A percentile compares a stretch with the other conserved stretches of the same genome.
phyloP scores from a whole-genome alignment of 2,113 vertebrate genomes.

The Eira barbara region DNA sequence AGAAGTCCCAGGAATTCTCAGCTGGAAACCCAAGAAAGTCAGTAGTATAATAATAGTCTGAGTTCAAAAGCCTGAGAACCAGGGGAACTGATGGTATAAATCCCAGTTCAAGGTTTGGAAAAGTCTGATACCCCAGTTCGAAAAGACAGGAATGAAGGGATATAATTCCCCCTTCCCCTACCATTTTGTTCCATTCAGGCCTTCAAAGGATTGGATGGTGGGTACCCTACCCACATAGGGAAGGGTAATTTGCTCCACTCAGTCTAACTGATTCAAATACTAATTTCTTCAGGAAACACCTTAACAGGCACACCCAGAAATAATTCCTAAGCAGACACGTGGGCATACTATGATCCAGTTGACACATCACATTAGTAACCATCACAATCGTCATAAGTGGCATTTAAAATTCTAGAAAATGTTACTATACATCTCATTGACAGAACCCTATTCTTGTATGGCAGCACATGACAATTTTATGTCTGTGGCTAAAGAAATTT shows the following conservation, averaged over 20 bases:
- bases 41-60: neutral
- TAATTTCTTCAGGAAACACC: neutral
- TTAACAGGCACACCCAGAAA: neutral
- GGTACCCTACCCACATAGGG: neutral
- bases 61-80: neutral
- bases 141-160: neutral
- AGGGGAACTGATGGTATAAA: neutral
- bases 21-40: neutral
- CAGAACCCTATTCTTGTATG: neutral
- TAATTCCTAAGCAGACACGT: neutral
- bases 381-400: neutral
- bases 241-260: neutral
- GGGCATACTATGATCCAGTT: neutral
- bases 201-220: neutral
- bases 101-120: neutral
- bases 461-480: neutral
- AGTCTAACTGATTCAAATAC: neutral
- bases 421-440: neutral
- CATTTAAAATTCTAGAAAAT: constrained; percentile 39
- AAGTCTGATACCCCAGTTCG: neutral
- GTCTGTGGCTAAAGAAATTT: neutral
- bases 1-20: neutral
- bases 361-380: neutral
- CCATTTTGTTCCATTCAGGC: neutral
- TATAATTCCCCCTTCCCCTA: neutral